Conservation (phyloP, 2,888 invertebrate species). For the Fragum whitleyi region DNA sequence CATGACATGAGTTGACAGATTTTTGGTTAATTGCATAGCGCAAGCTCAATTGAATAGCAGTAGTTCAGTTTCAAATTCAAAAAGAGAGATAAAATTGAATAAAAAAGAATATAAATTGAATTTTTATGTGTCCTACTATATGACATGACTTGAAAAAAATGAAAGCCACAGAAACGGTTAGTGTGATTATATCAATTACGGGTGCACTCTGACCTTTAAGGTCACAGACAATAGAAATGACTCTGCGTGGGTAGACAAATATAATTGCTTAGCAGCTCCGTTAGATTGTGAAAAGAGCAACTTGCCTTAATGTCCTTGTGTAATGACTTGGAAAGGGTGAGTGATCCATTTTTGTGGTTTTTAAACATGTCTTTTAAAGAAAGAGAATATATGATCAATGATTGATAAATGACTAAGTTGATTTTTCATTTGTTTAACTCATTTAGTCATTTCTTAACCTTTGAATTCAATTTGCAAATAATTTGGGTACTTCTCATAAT, state of each 20-base stretch:
- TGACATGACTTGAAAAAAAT: too few relatives aligned
- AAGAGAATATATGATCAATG: neutral
- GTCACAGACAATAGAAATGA: slow-evolving; percentile 23
- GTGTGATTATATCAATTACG: slow-evolving; percentile 11
- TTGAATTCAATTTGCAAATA: too few relatives aligned
- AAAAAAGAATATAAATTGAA: too few relatives aligned
- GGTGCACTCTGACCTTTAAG: slow-evolving; percentile 12
- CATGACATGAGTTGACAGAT: too few relatives aligned
- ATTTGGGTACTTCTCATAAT: too few relatives aligned
- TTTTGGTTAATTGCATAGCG: too few relatives aligned
- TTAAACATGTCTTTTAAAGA: slow-evolving; percentile 13
- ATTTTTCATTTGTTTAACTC: too few relatives aligned
- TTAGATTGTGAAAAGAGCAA: slow-evolving; percentile 4
- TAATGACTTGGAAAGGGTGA: slow-evolving; percentile 1
- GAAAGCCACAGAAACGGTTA: neutral
- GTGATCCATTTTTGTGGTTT: slow-evolving; percentile 23
- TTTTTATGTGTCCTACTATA: too few relatives aligned
- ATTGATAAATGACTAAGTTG: slow-evolving; percentile 2
- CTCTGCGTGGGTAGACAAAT: slow-evolving; percentile 28
- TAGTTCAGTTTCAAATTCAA: too few relatives aligned
- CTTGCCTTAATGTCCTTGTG: neutral
- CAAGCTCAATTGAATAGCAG: too few relatives aligned
- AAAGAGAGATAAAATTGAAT: too few relatives aligned
- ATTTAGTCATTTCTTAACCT: too few relatives aligned
- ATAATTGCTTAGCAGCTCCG: slow-evolving; percentile 17